A percentile compares a stretch with the other conserved stretches of the same genome.
Evolutionary conservation across 2,797 vertebrate species (phyloP).

Genomic region (Halcyon badia): DNA sequence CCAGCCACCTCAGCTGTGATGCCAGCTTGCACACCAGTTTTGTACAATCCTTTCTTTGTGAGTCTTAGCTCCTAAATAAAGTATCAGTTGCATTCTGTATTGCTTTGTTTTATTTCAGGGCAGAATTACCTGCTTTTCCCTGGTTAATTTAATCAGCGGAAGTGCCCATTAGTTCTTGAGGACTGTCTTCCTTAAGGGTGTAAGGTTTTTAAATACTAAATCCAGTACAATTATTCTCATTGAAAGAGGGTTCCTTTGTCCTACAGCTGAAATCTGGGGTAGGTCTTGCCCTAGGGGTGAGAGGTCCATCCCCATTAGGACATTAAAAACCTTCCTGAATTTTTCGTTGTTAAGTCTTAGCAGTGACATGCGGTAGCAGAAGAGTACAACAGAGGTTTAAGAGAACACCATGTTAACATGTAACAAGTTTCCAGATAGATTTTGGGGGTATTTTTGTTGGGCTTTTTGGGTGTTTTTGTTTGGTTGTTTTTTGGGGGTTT

Average conservation of each 20-base stretch:
- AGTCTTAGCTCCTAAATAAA: background rate
- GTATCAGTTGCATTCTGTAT: background rate
- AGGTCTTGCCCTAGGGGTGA: background rate
- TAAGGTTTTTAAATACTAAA: background rate
- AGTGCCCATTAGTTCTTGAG: background rate
- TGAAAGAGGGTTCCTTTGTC: background rate
- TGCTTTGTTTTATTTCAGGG: background rate
- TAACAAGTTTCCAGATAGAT: background rate
- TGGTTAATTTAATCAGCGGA: background rate
- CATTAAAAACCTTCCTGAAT: background rate
- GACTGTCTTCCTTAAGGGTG: background rate
- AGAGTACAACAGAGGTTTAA: background rate
- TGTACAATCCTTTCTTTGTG: background rate
- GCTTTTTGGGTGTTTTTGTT: background rate
- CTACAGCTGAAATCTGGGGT: background rate
- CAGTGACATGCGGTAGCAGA: background rate
- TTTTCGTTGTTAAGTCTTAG: background rate
- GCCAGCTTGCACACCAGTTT: background rate
- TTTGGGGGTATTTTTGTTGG: background rate
- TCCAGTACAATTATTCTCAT: background rate
- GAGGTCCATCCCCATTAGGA: background rate
- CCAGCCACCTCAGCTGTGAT: background rate
- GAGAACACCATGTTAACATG: background rate
- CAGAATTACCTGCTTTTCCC: background rate
- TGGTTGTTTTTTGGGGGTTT: accelerated